phyloP scores from a whole-genome alignment of 2,113 vertebrate genomes.

The Petrocephalus microphthalmus region DNA sequence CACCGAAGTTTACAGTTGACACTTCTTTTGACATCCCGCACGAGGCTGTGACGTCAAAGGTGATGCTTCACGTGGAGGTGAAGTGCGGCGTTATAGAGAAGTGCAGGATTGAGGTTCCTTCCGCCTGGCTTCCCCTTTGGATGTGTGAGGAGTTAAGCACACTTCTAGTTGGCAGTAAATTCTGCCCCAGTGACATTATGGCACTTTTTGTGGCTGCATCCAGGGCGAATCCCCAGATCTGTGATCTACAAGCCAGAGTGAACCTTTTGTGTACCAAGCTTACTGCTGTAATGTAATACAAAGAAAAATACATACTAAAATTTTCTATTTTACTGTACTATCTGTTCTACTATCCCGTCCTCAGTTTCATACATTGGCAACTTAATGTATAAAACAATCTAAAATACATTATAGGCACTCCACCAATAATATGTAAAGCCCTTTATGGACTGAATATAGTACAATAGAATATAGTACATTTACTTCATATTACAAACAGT shows the following conservation, averaged over 20 bases:
- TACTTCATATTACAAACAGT: background rate
- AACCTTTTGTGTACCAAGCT: constrained; percentile 68
- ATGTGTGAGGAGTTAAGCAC: constrained; percentile 55
- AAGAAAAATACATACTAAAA: background rate
- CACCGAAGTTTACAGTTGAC: constrained; percentile 74
- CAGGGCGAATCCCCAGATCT: constrained; percentile 44
- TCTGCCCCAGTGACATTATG: constrained; percentile 61
- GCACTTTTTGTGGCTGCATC: constrained; percentile 40
- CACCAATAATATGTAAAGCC: background rate
- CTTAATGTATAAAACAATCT: background rate
- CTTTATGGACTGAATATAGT: background rate
- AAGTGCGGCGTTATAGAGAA: constrained; percentile 72
- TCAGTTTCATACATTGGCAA: background rate
- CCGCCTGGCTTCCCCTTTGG: constrained; percentile 65
- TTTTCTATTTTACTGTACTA: background rate
- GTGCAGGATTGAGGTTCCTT: constrained; percentile 60
- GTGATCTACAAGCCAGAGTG: constrained; percentile 58
- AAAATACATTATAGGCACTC: background rate
- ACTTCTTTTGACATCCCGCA: constrained; percentile 58
- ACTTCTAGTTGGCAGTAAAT: constrained; percentile 65
- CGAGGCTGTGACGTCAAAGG: constrained; percentile 38
- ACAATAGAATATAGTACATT: background rate
- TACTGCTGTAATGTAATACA: constrained; percentile 66
- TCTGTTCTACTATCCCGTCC: background rate
- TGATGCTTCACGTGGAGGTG: constrained; percentile 66